phyloP scores from a whole-genome alignment of 2,797 vertebrate genomes.

The Odontamblyopus rebecca region DNA sequence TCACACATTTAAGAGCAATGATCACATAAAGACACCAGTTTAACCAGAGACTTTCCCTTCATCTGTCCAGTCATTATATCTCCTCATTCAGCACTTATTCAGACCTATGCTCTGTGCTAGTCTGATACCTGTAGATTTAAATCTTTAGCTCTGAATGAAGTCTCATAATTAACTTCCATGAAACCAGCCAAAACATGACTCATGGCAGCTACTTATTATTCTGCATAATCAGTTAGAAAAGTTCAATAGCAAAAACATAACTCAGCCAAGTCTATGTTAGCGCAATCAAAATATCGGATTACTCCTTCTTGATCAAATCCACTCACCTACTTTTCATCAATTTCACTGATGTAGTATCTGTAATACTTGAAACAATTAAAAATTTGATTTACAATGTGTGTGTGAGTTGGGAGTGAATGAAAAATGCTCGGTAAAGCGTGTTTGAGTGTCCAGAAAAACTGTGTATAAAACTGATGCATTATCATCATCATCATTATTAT shows the following conservation, averaged over 20 bases:
- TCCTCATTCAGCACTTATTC: background rate
- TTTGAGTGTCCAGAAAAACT: no score
- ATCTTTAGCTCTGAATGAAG: background rate
- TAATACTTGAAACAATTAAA: no score
- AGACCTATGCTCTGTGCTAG: no score
- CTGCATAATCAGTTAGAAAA: background rate
- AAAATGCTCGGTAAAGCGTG: no score
- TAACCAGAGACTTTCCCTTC: constrained; percentile 39
- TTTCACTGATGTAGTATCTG: background rate
- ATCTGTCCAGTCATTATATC: constrained; percentile 20
- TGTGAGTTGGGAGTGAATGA: no score
- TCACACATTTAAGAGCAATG: constrained; percentile 47
- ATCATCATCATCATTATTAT: no score
- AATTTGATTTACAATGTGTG: no score
- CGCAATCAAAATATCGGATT: no score
- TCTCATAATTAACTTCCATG: background rate
- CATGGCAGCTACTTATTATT: background rate
- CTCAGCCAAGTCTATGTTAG: no score
- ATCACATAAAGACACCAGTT: constrained; percentile 47
- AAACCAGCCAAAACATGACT: background rate
- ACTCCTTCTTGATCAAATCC: background rate
- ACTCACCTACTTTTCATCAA: background rate
- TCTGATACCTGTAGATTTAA: background rate
- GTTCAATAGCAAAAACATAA: no score
- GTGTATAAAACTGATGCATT: no score